Percentiles rank a stretch among this genome's conserved stretches.
Conservation (phyloP, 64 coral and sea anemone genomes). For the Stylophora pistillata region DNA sequence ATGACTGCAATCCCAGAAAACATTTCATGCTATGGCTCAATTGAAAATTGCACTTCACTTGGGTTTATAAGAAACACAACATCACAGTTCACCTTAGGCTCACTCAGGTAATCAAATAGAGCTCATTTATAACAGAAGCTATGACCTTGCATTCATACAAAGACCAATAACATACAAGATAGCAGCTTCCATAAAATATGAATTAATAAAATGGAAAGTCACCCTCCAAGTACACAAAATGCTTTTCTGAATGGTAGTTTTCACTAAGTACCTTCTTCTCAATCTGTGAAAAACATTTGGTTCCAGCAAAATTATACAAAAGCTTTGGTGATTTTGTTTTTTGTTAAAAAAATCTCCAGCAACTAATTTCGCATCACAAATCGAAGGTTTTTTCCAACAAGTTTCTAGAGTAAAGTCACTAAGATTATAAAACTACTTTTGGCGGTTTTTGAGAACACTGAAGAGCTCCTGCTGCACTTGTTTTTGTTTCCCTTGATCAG, state of each 20-base stretch:
- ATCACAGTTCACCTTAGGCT: neutral
- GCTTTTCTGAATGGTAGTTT: neutral
- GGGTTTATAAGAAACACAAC: neutral
- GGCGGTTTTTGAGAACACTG: constrained; percentile 80
- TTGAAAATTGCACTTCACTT: neutral
- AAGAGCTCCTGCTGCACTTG: constrained; percentile 94
- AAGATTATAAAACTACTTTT: constrained; percentile 43
- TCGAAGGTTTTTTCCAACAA: neutral
- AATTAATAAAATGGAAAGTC: neutral
- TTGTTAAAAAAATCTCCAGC: neutral
- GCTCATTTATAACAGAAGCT: neutral
- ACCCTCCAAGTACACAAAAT: neutral
- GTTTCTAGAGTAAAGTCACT: neutral
- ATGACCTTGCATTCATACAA: neutral
- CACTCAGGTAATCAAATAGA: constrained; percentile 5
- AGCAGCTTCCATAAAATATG: neutral
- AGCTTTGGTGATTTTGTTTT: constrained; percentile 6
- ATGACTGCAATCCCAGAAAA: too few species aligned
- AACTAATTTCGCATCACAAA: constrained; percentile 33
- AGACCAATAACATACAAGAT: neutral
- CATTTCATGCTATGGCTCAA: too few species aligned
- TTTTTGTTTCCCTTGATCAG: constrained; percentile 83
- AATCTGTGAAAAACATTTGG: constrained; percentile 32
- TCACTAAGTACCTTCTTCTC: neutral
- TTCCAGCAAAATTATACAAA: constrained; percentile 46